phyloP scores from a whole-genome alignment of 2,113 vertebrate species.

The Ginglymostoma cirratum region DNA sequence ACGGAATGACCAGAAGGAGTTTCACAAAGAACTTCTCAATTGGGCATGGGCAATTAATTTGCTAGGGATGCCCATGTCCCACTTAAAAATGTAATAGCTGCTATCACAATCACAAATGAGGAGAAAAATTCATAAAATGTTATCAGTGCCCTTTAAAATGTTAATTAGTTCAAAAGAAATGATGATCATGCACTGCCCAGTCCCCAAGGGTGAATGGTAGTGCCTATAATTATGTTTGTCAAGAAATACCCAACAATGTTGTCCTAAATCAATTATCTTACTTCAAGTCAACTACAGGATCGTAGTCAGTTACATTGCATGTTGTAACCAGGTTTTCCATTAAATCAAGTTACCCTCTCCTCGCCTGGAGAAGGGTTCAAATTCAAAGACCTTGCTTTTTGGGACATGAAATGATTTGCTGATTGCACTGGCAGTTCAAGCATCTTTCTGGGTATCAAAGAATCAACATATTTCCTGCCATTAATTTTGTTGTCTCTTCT shows the following conservation, averaged over 20 bases:
- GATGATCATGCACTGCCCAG: background rate
- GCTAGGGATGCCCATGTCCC: background rate
- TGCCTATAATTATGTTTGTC: background rate
- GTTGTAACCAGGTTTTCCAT: background rate
- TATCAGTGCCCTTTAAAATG: background rate
- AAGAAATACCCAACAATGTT: background rate
- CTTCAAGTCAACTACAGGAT: background rate
- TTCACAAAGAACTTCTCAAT: background rate
- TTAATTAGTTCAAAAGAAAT: background rate
- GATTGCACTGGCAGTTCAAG: background rate
- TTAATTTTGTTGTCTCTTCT: background rate
- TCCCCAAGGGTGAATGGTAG: background rate
- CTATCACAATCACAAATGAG: background rate
- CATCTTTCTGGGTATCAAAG: background rate
- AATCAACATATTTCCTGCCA: background rate
- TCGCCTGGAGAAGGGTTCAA: background rate
- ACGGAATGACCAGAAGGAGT: background rate
- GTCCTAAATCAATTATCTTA: background rate
- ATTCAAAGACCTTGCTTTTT: background rate
- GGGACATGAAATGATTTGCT: background rate
- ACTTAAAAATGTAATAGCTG: background rate
- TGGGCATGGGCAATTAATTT: background rate
- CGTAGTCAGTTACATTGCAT: background rate
- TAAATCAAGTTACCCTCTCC: background rate
- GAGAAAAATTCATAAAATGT: background rate